Evolutionary conservation across 2,797 vertebrate species (phyloP).

Genomic region (Sus cebifrons): DNA sequence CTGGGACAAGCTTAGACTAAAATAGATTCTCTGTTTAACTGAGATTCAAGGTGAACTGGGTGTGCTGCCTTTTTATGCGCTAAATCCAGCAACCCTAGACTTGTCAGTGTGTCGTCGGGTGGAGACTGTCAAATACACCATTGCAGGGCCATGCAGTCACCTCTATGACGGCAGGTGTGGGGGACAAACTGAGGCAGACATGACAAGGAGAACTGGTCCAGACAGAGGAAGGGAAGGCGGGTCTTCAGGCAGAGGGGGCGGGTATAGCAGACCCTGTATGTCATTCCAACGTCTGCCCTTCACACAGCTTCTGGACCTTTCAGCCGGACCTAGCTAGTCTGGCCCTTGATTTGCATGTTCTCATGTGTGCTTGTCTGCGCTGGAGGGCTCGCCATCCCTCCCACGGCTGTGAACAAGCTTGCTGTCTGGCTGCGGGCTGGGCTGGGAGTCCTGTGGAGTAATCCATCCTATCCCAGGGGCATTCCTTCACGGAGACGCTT

Average conservation of each 20-base stretch:
- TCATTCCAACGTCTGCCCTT: fast-evolving
- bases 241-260: neutral
- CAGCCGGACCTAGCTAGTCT: fast-evolving
- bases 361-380: too few species aligned
- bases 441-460: neutral
- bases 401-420: neutral
- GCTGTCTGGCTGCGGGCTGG: neutral
- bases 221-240: neutral
- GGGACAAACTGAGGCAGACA: too few species aligned
- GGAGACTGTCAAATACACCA: neutral
- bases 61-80: neutral
- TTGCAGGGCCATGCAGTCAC: fast-evolving
- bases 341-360: fast-evolving
- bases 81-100: neutral
- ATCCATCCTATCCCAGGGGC: neutral
- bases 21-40: too few species aligned
- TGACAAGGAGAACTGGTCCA: too few species aligned
- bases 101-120: neutral
- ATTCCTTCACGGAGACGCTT: neutral
- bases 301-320: neutral
- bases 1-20: fast-evolving
- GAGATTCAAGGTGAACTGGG: neutral
- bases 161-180: fast-evolving
- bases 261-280: too few species aligned
- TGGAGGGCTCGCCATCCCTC: too few species aligned